phyloP scores from a whole-genome alignment of 53 echinoderm and acorn worm species.

The Antedon mediterranea region DNA sequence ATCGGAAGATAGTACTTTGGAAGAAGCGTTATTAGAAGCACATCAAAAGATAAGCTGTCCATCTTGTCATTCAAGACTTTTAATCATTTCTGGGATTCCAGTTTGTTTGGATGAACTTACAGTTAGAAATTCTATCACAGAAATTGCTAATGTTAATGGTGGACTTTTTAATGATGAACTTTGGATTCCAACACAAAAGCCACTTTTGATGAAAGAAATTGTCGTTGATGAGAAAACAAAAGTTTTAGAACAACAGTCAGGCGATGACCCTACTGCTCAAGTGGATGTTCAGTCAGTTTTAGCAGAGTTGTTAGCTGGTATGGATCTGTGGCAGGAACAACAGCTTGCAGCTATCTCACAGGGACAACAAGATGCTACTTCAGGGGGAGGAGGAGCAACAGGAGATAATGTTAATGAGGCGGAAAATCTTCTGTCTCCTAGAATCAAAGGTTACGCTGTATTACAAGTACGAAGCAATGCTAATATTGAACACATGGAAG shows the following conservation, averaged over 20 bases:
- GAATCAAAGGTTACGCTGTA: conserved; percentile 59
- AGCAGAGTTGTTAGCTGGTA: neutral
- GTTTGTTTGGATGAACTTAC: conserved; percentile 43
- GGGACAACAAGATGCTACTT: neutral
- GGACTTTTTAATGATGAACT: conserved; percentile 66
- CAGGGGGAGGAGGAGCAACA: neutral
- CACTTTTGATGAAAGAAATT: conserved; percentile 10
- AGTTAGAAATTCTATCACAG: conserved; percentile 35
- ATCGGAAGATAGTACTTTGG: conserved; percentile 37
- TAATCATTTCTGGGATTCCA: conserved; percentile 61
- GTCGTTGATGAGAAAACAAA: conserved; percentile 5
- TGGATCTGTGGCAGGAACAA: neutral
- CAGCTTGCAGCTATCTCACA: neutral
- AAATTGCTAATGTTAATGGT: conserved; percentile 50
- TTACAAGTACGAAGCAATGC: conserved; percentile 60
- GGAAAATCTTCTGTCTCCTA: conserved; percentile 12
- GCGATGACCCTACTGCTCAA: neutral
- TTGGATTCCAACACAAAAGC: conserved; percentile 53
- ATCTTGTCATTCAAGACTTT: conserved; percentile 39
- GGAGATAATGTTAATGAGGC: neutral
- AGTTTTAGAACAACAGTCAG: neutral
- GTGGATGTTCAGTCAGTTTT: conserved; percentile 5
- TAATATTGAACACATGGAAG: conserved; percentile 60
- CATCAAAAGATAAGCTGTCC: conserved; percentile 38
- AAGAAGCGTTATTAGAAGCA: conserved; percentile 59